These are phyloP conservation scores for Drosophila peninsularis DNA, from an alignment of 2,888 invertebrate species.

Conservation along the genomic window DNA sequence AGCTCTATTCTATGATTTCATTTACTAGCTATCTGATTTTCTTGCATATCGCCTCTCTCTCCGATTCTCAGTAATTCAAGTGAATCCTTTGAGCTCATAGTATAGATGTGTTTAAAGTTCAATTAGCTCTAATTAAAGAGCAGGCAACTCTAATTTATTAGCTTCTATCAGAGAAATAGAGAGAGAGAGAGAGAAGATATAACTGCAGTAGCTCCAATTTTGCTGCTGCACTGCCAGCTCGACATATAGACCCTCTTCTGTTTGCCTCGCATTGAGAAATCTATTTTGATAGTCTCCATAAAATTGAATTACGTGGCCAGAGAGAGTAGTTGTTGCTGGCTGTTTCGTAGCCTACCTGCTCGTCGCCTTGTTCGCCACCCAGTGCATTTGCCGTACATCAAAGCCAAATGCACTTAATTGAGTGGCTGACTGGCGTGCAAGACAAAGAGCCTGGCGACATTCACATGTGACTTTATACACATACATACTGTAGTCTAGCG, in stretches of 20 bases:
- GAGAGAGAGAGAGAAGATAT: neutral
- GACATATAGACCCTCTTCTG: neutral
- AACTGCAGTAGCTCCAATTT: neutral
- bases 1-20: neutral
- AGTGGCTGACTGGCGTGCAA: slow-evolving; percentile 41
- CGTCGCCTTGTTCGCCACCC: neutral
- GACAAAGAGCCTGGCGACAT: slow-evolving; percentile 35
- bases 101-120: too few relatives aligned
- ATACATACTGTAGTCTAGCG: neutral
- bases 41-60: neutral
- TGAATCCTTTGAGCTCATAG: neutral
- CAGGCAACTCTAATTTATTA: neutral
- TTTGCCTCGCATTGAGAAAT: neutral
- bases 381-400: slow-evolving; percentile 30
- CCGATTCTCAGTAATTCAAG: neutral
- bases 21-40: neutral
- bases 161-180: too few relatives aligned
- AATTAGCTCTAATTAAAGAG: slow-evolving; percentile 3
- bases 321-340: slow-evolving; percentile 5
- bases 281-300: slow-evolving; percentile 13
- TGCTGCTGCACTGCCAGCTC: neutral
- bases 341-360: neutral
- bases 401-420: slow-evolving; percentile 68
- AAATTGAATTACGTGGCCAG: slow-evolving; percentile 45
- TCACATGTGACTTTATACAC: slow-evolving; percentile 2